These are phyloP conservation scores for Cheumatopsyche charites DNA, from an alignment of 1,140 invertebrate genomes.

Conservation along the genomic window DNA sequence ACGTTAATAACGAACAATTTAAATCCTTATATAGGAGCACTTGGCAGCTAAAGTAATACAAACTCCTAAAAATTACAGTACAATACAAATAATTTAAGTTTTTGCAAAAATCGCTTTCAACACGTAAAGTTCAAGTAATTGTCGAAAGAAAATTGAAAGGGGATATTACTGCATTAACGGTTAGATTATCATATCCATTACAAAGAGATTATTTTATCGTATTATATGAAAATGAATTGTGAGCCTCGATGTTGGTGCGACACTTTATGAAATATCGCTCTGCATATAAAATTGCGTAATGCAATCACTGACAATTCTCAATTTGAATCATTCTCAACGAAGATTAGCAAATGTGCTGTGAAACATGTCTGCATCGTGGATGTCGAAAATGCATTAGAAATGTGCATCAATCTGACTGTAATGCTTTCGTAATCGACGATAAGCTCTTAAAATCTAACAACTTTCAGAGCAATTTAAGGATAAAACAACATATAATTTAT, in stretches of 20 bases:
- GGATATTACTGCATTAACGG: background rate
- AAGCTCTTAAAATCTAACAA: background rate
- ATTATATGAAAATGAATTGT: too few species aligned
- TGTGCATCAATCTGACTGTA: background rate
- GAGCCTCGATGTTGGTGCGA: background rate
- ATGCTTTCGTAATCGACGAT: too few species aligned
- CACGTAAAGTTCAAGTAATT: too few species aligned
- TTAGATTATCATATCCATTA: background rate
- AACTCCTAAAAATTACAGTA: background rate
- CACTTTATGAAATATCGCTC: background rate
- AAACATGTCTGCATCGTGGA: slow-evolving; percentile 9
- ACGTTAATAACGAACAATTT: slow-evolving; percentile 10
- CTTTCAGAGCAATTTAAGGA: too few species aligned
- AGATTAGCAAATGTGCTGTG: background rate
- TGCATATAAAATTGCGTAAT: background rate
- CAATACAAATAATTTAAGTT: background rate
- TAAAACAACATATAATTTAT: too few species aligned
- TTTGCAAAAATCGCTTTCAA: too few species aligned
- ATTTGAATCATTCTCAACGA: background rate
- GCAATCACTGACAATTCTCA: background rate
- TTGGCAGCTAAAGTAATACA: background rate
- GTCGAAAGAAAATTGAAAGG: too few species aligned
- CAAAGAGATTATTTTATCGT: background rate
- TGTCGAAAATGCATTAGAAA: background rate
- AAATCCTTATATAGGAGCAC: slow-evolving; percentile 4